Evolutionary conservation across 2,113 vertebrate species (phyloP), one percentile per base, ranked within the genome.

Genomic region (Ancistrus triradiatus): DNA sequence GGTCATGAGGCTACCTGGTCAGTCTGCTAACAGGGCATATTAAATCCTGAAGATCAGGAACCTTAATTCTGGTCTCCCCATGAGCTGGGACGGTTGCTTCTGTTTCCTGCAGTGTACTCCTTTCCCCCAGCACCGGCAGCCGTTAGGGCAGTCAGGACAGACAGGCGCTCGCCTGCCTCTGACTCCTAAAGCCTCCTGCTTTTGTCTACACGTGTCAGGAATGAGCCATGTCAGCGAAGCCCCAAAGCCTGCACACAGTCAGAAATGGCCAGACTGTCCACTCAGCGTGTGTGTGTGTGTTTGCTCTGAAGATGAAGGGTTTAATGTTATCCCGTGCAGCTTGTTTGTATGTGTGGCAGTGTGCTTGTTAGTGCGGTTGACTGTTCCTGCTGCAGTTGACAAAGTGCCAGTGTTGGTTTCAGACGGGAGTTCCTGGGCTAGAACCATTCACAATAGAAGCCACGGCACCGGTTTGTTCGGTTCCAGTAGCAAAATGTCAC

Each of bases 181-280:
- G 47, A 27, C 48, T 27, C 27, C 42, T 73, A 75, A 77, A 48
- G 70, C 59, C n/a, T 50, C 40, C 47, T 57, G 47, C 60, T 61
- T 75, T 81, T 78, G 77, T 77, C 63, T 60, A 42, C 13, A 13
- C 15, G 21, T 24, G 43, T 55, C 44, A 69, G 68, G 77, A 79
- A 81, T 81, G 73, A 77, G 73, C 73, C 11, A 31, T 18, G 68
- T 81, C 77, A 78, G 74, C 77, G 38, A 74, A 62, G 62, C 68
- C 53, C 27, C 22, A 76, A 66, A 74, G 67, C 68, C 55, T 49
- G 18, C 3, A 10, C 42, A 52, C 50, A 63, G 38, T 44, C 66
- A 42, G 35, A n/a, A 21, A 43, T 21, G 44, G 21, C 47, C 56
- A 73, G 68, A 62, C 47, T 74, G 72, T 63, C 17, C 76, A 72